Base-by-base conservation (phyloP, 2,888 invertebrate species). In the Lordiphosa andalusiaca region DNA sequence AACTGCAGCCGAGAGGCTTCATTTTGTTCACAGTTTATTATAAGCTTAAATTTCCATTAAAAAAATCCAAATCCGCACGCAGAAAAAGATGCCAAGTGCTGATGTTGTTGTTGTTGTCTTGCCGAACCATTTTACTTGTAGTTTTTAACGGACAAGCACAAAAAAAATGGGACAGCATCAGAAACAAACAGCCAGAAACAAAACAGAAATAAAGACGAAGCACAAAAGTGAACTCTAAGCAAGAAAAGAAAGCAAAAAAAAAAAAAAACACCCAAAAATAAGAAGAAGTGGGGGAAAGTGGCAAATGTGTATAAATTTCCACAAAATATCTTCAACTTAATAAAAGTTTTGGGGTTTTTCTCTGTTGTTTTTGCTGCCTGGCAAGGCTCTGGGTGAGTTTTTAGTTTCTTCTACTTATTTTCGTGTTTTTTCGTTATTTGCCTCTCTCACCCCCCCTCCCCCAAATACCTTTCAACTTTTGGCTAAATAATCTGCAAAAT, bases 281-380 rank as follows among this genome's bases (percentile, higher is more conserved):
- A 19, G 12, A 19, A 7, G 41, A 33, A 16, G 36, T 21, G 52
- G 16, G 16, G 40, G 37, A 39, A 25, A 73, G 77, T 69, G 72
- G 75, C 78, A 71, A 76, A 82, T 76, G 75, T 82, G 69, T 82
- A 77, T 77, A 77, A 82, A 77, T 82, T 77, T 82, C 75, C 78
- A 75, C 76, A 77, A 77, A 82, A 77, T 77, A 80, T 76, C 77
- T 77, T 83, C 70, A 77, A 77, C 77, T 77, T 77, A 77, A 77
- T 77, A 77, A 77, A 83, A 77, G 80, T 82, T 77, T 69, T 54
- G 60, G 65, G 71, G 39, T 61, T 66, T 59, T 60, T 57, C 46
- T 33, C 41, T 63, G 46, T 58, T 54, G 25, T 49, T 60, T 53
- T 40, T 10, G 10, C 13, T 13, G n/a, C 13, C 9, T 12, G 23